These are phyloP conservation scores for Perca schrenkii DNA, from an alignment of 2,113 vertebrate species.

Conservation along the genomic window DNA sequence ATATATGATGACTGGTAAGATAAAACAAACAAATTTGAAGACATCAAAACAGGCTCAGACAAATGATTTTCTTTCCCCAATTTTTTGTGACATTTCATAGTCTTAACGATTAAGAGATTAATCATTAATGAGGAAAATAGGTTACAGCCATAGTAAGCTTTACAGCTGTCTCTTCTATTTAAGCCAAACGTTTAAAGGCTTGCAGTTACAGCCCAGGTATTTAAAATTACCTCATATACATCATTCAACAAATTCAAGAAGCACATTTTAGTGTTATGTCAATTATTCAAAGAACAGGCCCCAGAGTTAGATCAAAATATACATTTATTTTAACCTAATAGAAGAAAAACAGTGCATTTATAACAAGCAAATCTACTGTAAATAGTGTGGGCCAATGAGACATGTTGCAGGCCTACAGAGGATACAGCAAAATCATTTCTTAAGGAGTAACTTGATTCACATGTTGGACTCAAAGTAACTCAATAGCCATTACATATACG, in stretches of 20 bases:
- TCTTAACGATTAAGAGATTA: too few species aligned
- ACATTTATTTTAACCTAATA: slow-evolving; percentile 55
- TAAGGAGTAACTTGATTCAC: slow-evolving; percentile 39
- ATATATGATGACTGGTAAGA: too few species aligned
- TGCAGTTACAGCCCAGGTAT: not conserved
- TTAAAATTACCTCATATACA: not conserved
- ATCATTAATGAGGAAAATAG: not conserved
- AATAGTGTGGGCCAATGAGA: not conserved
- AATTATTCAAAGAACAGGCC: slow-evolving; percentile 9
- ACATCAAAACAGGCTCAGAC: too few species aligned
- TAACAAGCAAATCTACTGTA: not conserved
- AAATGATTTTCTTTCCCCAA: too few species aligned
- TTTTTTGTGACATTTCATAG: too few species aligned
- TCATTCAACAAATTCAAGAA: not conserved
- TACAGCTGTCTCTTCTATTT: not conserved
- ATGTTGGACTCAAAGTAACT: slow-evolving; percentile 7
- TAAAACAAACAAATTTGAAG: too few species aligned
- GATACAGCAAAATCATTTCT: slow-evolving; percentile 5
- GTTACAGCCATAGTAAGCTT: not conserved
- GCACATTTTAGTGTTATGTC: not conserved
- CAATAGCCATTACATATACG: not conserved
- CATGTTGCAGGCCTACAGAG: not conserved
- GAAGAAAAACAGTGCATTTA: slow-evolving; percentile 17
- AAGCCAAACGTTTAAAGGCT: not conserved
- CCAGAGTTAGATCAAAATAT: slow-evolving; percentile 27